Evolutionary conservation across 2,797 vertebrate species (phyloP).

Genomic region (Bradypodion pumilum): DNA sequence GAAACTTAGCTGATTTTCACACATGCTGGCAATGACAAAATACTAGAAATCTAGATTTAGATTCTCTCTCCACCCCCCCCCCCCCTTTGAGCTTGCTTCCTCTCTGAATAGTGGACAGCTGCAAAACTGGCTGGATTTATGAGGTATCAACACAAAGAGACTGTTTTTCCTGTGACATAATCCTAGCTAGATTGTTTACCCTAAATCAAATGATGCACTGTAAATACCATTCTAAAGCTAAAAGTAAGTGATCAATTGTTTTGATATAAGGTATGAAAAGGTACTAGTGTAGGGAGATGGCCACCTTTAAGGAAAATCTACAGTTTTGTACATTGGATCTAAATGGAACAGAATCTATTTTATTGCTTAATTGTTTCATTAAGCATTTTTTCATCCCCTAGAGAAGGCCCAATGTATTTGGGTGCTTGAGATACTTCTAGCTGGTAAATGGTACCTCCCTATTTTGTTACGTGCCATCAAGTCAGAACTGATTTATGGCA

Average conservation of each 20-base stretch:
- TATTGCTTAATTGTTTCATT: conserved; percentile 14
- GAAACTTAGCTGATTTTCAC: background rate
- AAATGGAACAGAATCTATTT: background rate
- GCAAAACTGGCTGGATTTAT: background rate
- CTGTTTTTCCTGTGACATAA: background rate
- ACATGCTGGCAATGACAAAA: background rate
- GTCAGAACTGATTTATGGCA: no score
- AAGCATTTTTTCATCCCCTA: background rate
- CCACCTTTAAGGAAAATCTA: conserved; percentile 3
- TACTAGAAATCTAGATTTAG: background rate
- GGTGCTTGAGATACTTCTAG: no score
- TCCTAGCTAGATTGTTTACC: background rate
- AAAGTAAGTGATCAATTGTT: conserved; percentile 2
- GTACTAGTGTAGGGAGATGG: background rate
- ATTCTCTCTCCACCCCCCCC: no score
- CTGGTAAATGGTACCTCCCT: background rate
- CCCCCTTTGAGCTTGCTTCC: background rate
- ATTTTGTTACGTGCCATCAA: no score
- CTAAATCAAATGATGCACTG: no score
- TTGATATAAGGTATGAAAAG: background rate
- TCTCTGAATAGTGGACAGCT: background rate
- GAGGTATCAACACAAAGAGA: background rate
- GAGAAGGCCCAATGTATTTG: background rate
- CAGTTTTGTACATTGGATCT: background rate
- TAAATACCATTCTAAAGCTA: background rate